Conservation (phyloP, 37 sponge, comb jelly and placozoan species). For the Hormiphora californensis region DNA sequence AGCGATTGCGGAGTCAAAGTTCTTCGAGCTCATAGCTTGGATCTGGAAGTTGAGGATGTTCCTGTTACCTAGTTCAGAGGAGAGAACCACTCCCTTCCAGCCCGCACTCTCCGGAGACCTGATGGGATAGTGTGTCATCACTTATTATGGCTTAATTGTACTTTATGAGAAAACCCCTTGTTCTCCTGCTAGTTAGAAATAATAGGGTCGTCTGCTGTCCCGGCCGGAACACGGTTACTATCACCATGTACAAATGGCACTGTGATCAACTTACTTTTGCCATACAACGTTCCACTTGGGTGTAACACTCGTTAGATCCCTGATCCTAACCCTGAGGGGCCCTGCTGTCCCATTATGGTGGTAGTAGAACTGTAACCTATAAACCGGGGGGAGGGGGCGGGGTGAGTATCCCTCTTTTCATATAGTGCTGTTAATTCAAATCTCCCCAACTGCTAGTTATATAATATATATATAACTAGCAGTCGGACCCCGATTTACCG, state of each 20-base stretch:
- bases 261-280: conserved; percentile 18
- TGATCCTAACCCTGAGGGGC: conserved; percentile 34
- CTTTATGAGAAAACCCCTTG: too few relatives aligned
- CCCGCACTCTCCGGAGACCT: conserved; percentile 4
- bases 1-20: conserved; percentile 26
- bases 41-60: conserved; percentile 52
- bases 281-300: conserved; percentile 40
- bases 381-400: too few relatives aligned
- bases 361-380: conserved; percentile 53
- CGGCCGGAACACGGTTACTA: too few relatives aligned
- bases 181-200: too few relatives aligned
- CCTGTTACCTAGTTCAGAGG: not conserved
- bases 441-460: too few relatives aligned
- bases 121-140: too few relatives aligned
- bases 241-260: not conserved
- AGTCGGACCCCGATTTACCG: too few relatives aligned
- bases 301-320: conserved; percentile 17
- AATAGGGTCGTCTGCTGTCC: too few relatives aligned
- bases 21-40: not conserved
- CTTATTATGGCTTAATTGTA: too few relatives aligned
- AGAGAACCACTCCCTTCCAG: conserved; percentile 38
- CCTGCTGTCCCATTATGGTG: conserved; percentile 50
- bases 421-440: too few relatives aligned
- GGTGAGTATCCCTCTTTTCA: too few relatives aligned
- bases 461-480: too few relatives aligned